A percentile compares a stretch with the other conserved stretches of the same genome.
Evolutionary conservation across 2,888 invertebrate genomes (phyloP).

Genomic region (Ectemnius lituratus): DNA sequence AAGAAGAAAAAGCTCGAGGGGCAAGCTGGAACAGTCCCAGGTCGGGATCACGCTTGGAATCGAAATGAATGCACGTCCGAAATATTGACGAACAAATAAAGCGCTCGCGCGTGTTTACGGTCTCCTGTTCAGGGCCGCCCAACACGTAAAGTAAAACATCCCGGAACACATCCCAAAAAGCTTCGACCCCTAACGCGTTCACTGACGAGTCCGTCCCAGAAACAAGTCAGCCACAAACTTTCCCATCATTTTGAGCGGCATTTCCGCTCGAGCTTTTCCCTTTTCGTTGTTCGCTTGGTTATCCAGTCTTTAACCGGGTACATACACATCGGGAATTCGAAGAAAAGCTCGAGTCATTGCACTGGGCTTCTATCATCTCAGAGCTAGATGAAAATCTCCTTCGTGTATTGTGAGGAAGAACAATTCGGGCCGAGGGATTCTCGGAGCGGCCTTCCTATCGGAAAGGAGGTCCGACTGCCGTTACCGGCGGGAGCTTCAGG

Average conservation of each 20-base stretch:
- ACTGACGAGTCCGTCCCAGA: constrained; percentile 33
- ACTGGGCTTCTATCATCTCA: background rate
- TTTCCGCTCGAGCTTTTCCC: background rate
- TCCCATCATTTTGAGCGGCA: constrained; percentile 11
- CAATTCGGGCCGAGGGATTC: constrained; percentile 3
- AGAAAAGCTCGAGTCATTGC: constrained; percentile 7
- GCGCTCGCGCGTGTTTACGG: constrained; percentile 37
- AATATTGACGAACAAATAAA: constrained; percentile 40
- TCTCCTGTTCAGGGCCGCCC: constrained; percentile 1
- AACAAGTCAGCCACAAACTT: constrained; percentile 15
- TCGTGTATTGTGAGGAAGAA: background rate
- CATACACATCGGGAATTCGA: background rate
- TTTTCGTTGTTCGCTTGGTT: too few relatives aligned
- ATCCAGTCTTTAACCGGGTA: background rate
- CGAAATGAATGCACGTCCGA: constrained; percentile 45
- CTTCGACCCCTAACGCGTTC: background rate
- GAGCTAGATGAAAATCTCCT: constrained; percentile 6
- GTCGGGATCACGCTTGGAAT: constrained; percentile 41
- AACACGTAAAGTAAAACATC: background rate
- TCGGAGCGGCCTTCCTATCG: constrained; percentile 12
- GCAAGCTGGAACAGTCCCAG: constrained; percentile 51
- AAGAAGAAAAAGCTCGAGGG: constrained; percentile 7
- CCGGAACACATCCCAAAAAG: background rate
- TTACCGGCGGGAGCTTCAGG: background rate
- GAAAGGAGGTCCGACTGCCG: background rate